Conservation (phyloP, 2,888 invertebrate genomes). For the Sinelater perroti region DNA sequence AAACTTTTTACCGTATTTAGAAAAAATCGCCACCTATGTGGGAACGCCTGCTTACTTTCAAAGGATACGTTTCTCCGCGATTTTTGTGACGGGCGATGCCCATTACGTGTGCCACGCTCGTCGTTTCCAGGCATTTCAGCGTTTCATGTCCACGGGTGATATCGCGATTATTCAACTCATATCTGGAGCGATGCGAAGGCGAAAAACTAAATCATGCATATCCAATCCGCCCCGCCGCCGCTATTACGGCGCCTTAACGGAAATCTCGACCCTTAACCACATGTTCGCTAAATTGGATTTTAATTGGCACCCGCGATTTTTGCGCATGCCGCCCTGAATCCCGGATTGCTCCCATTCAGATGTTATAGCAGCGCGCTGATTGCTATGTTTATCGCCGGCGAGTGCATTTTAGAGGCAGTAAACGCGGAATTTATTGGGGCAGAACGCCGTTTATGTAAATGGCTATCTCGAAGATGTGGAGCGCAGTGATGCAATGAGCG, state of each 20-base stretch:
- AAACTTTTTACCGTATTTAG: too few relatives aligned
- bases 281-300: background rate
- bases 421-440: constrained; percentile 12
- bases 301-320: constrained; percentile 8
- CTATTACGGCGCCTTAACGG: too few relatives aligned
- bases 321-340: constrained; percentile 11
- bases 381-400: constrained; percentile 8
- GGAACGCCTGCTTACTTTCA: too few relatives aligned
- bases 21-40: too few relatives aligned
- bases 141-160: too few relatives aligned
- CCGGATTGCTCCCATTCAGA: constrained; percentile 3
- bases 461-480: background rate
- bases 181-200: constrained; percentile 2
- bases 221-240: too few relatives aligned
- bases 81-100: too few relatives aligned
- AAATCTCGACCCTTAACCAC: too few relatives aligned
- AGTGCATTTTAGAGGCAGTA: constrained; percentile 14
- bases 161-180: too few relatives aligned
- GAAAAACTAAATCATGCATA: constrained; percentile 8
- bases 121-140: too few relatives aligned
- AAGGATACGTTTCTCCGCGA: too few relatives aligned
- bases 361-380: constrained; percentile 12
- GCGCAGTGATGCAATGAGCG: constrained; percentile 1
- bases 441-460: constrained; percentile 18
- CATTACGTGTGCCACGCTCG: too few relatives aligned